Conservation (phyloP, 2,888 invertebrate genomes). For the Pristionchus japonicus region DNA sequence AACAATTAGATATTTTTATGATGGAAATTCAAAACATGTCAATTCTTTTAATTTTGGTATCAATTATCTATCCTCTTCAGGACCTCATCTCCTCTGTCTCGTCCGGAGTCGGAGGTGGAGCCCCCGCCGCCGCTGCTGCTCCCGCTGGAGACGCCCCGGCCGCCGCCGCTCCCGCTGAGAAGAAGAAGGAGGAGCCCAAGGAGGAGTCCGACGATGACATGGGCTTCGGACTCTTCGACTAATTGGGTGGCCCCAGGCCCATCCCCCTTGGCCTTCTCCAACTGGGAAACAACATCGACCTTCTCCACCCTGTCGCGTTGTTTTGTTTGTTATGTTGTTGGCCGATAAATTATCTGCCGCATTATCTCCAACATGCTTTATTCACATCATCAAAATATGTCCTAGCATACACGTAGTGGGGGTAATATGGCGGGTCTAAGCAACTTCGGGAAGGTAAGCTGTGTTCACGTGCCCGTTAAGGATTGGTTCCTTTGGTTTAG, state of each 20-base stretch:
- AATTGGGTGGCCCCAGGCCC: not conserved
- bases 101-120: slow-evolving; percentile 86
- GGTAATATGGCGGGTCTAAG: not conserved
- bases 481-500: not conserved
- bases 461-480: slow-evolving; percentile 33
- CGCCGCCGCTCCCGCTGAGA: slow-evolving; percentile 72
- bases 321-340: slow-evolving; percentile 36
- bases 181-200: slow-evolving; percentile 49
- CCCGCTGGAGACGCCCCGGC: slow-evolving; percentile 73
- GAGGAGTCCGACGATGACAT: slow-evolving; percentile 48
- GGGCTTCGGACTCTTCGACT: slow-evolving; percentile 47
- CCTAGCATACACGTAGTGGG: not conserved
- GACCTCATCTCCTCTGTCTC: slow-evolving; percentile 73
- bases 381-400: not conserved
- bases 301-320: slow-evolving; percentile 1
- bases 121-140: slow-evolving; percentile 80
- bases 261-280: not conserved
- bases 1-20: too few relatives aligned
- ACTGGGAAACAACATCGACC: slow-evolving; percentile 24
- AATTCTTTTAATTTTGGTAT: too few relatives aligned
- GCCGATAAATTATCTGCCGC: not conserved
- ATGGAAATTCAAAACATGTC: too few relatives aligned
- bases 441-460: slow-evolving; percentile 32
- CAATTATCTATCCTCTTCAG: slow-evolving; percentile 50
- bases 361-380: not conserved